A percentile compares a stretch with the other conserved stretches of the same genome.
phyloP scores from a whole-genome alignment of 2,888 invertebrate genomes.

The Hylaea fasciaria region DNA sequence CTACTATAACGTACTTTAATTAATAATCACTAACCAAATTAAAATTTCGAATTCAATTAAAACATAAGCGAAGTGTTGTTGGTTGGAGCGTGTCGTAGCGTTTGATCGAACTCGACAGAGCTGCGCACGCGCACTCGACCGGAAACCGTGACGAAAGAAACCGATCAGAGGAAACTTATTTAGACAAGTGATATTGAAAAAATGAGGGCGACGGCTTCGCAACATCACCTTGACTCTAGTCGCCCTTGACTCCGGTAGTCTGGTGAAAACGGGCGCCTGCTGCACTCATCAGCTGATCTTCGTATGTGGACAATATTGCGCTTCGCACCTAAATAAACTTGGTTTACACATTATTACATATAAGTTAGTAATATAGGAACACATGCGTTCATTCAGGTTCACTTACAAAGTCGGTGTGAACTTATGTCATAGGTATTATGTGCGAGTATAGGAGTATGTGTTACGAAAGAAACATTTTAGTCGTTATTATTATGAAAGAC shows the following conservation, averaged over 20 bases:
- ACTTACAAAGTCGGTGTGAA: no score
- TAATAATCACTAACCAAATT: neutral
- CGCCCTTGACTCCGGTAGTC: conserved; percentile 80
- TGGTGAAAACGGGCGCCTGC: conserved; percentile 68
- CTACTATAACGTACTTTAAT: neutral
- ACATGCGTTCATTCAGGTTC: no score
- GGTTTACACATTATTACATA: no score
- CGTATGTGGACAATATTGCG: conserved; percentile 2
- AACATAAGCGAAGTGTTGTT: conserved; percentile 16
- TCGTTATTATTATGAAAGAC: no score
- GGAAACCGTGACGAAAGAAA: conserved; percentile 76
- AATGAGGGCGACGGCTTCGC: conserved; percentile 75
- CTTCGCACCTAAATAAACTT: neutral
- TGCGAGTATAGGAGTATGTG: no score
- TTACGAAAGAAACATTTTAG: no score
- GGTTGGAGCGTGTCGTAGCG: conserved; percentile 19
- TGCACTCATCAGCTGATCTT: conserved; percentile 46
- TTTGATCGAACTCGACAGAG: conserved; percentile 37
- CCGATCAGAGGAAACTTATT: conserved; percentile 71
- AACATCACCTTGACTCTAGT: conserved; percentile 75
- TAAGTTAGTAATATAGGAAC: no score
- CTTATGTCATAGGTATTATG: no score
- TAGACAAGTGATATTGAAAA: conserved; percentile 70
- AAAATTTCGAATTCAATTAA: conserved; percentile 10
- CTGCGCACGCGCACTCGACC: conserved; percentile 65